These are phyloP conservation scores for Hassar affinis DNA, from an alignment of 2,113 vertebrate species.

Conservation along the genomic window DNA sequence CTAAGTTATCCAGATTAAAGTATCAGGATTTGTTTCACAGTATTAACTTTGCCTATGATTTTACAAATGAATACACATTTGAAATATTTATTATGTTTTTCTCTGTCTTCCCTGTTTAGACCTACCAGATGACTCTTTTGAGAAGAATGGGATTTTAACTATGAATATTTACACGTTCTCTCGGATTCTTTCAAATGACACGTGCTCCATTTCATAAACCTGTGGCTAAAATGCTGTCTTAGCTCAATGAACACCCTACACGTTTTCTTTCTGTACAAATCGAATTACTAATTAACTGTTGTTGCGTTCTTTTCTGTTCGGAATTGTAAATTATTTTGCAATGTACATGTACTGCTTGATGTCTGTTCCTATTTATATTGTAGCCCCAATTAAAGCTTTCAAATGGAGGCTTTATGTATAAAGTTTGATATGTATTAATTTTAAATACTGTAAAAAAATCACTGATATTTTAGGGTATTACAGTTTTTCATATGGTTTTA, in stretches of 20 bases:
- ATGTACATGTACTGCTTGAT: conserved; percentile 12
- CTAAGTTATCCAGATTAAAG: not conserved
- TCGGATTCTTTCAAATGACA: conserved; percentile 54
- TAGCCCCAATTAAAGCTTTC: conserved; percentile 23
- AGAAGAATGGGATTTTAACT: conserved; percentile 68
- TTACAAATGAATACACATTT: not conserved
- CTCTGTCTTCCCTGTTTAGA: conserved; percentile 60
- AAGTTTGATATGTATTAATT: conserved; percentile 21
- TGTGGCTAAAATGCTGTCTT: not conserved
- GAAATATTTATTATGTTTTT: not conserved
- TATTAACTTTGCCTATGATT: not conserved
- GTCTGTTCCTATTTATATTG: conserved; percentile 9
- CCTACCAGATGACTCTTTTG: conserved; percentile 58
- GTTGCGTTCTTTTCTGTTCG: conserved; percentile 18
- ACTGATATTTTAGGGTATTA: conserved; percentile 45
- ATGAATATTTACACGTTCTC: conserved; percentile 66
- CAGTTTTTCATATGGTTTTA: conserved; percentile 41
- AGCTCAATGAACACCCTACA: not conserved
- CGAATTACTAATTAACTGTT: not conserved
- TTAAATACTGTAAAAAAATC: conserved; percentile 29
- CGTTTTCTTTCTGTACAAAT: not conserved
- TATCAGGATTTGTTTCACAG: not conserved
- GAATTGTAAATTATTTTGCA: conserved; percentile 39
- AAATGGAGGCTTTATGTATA: conserved; percentile 14
- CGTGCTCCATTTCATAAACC: conserved; percentile 56